Evolutionary conservation across 2,113 vertebrate species (phyloP), one percentile per base, ranked within the genome.

Genomic region (Semnornis frantzii): DNA sequence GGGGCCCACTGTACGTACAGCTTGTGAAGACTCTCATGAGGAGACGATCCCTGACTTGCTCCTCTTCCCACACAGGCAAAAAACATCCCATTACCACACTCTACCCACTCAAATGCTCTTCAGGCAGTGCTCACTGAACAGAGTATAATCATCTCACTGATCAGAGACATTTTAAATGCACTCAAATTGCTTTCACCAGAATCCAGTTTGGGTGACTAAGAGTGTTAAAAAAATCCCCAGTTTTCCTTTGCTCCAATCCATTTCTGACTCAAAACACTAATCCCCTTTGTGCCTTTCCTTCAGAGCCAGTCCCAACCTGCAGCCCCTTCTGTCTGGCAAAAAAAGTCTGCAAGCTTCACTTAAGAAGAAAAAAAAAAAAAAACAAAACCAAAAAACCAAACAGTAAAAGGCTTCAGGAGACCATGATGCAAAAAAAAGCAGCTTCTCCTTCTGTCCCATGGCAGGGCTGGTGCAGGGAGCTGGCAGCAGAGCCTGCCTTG

Each of bases 251-350:
- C 83, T 92, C 85, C 75, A 92, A 79, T 73, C 65, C 92, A 93
- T 96, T 96, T 75, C 95, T 96, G 95, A 93, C 92, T 97, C 81
- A 91, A 96, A 94, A 91, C 94, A 91, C 85, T 97, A 97, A 97
- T 97, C 96, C 87, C 25, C 82, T 97, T 95, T 70, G 37, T 93
- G 88, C 80, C 48, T 87, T 96, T 91, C 72, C 69, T 88, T 78
- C 55, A 79, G 83, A 93, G 82, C 94, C 88, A 96, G 95, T 95
- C 91, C 62, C 82, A 87, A 90, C 92, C 92, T 96, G 96, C 90
- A 97, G 81, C 78, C 89, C 93, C 83, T 92, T 92, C 79, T 4
- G 3, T 55, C 68, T 33, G 42, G 33, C 64, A 75, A 75, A 93
- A 91, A 91, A 59, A 94, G 55, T 73, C 69, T 90, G 87, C 92